Evolutionary conservation across 23 tunicate species (phyloP).

Genomic region (Oikopleura dioica): DNA sequence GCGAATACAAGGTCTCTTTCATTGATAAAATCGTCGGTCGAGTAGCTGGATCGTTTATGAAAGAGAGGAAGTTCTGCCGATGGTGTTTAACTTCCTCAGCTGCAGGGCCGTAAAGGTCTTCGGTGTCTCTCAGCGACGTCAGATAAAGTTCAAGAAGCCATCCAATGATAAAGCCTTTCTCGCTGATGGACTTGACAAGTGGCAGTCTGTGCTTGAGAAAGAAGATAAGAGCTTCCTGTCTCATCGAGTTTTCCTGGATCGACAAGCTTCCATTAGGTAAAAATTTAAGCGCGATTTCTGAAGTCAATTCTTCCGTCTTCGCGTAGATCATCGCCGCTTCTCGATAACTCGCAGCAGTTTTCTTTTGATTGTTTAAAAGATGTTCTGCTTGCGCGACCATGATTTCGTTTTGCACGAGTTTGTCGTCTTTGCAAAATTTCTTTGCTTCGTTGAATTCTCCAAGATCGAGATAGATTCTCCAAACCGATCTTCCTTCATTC

Average conservation of each 20-base stretch:
- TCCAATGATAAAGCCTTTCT: neutral
- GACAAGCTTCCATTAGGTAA: neutral
- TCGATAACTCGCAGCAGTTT: slow-evolving; percentile 14
- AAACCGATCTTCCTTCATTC: slow-evolving; percentile 46
- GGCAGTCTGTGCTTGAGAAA: neutral
- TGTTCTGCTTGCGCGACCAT: slow-evolving; percentile 48
- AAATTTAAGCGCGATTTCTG: slow-evolving; percentile 52
- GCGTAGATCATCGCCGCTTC: slow-evolving; percentile 75
- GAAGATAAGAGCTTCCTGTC: neutral
- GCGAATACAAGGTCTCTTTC: neutral
- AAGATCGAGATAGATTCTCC: slow-evolving; percentile 71
- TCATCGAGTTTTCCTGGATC: neutral
- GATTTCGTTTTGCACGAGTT: slow-evolving; percentile 23
- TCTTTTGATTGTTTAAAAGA: slow-evolving; percentile 23
- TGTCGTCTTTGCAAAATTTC: slow-evolving; percentile 53
- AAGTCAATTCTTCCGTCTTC: slow-evolving; percentile 37
- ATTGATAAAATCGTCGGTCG: neutral
- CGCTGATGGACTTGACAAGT: neutral
- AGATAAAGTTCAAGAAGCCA: neutral
- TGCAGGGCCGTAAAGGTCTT: neutral
- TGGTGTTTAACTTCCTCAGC: neutral
- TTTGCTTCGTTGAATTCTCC: slow-evolving; percentile 48
- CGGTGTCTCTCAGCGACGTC: neutral
- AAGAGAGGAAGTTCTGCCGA: neutral
- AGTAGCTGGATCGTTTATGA: neutral